Evolutionary conservation across 2,797 vertebrate genomes (phyloP), one percentile per base, ranked within the genome.

Genomic region (Rhincodon typus): DNA sequence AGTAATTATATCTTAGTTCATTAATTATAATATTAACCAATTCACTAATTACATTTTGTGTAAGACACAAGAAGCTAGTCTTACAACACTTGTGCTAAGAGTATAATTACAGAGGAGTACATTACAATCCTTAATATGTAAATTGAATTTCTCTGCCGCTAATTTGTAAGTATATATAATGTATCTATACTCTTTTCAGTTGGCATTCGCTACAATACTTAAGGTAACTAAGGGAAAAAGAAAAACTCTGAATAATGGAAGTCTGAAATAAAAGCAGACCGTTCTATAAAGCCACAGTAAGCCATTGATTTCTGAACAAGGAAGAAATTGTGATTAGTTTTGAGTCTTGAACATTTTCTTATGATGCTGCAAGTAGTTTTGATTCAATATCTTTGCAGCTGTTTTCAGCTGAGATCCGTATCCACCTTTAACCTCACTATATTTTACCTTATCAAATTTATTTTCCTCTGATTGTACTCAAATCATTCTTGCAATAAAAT

Each of bases 401-500:
- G 30, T 6, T 62, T 42, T 34, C 62, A 93, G 23, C 62, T 93
- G n/a, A 42, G 21, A 67, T 67, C 62, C 62, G 34, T 23, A 93
- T 67, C 67, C 62, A 93, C 90, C n/a, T 93, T 62, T 67, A n/a
- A 21, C 34, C 19, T 67, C 34, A 67, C n/a, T 7, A 19, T 90
- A 38, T 1, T 21, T 62, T 67, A 93, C 42, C 62, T 93, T 93
- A 67, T 38, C 19, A 62, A 21, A 8, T 91, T 67, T 67, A 2
- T 67, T 91, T 91, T 67, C 10, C 62, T 38, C 4, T 42, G n/a
- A 25, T 10, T 67, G 17, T 38, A n/a, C 62, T 67, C 62, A 66
- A 91, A n/a, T 91, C 17, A 66, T 67, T 67, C 1, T 67, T 93
- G 90, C 90, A 93, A 91, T 93, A 38, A 67, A 67, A 93, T 93